A percentile compares a stretch with the other conserved stretches of the same genome.
phyloP scores from a whole-genome alignment of 37 sponge, comb jelly and placozoan species.

The Ephydatia muelleri region DNA sequence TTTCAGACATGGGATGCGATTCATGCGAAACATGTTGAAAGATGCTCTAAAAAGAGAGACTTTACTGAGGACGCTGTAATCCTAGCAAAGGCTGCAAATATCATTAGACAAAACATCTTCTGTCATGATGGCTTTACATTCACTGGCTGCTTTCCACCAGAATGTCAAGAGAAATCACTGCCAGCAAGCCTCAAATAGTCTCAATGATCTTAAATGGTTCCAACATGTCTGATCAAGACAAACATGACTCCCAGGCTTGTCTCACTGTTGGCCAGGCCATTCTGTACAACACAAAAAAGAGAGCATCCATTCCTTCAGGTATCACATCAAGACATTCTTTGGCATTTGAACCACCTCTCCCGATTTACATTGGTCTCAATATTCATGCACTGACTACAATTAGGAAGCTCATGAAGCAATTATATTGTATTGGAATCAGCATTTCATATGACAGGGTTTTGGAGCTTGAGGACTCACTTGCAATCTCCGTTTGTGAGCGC shows the following conservation, averaged over 20 bases:
- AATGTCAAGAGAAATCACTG: slow-evolving; percentile 14
- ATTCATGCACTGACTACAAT: slow-evolving; percentile 25
- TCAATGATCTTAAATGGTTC: slow-evolving; percentile 16
- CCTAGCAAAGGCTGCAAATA: slow-evolving; percentile 34
- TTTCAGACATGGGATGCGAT: background rate
- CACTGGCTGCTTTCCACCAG: slow-evolving; percentile 16
- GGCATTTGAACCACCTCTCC: slow-evolving; percentile 16
- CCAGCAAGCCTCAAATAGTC: slow-evolving; percentile 15
- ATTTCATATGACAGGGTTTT: slow-evolving; percentile 56
- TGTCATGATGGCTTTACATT: slow-evolving; percentile 15
- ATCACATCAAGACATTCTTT: background rate
- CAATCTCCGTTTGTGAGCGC: slow-evolving; percentile 37
- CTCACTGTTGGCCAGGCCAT: slow-evolving; percentile 26
- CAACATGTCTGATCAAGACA: slow-evolving; percentile 42
- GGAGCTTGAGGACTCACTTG: slow-evolving; percentile 43
- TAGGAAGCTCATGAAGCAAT: slow-evolving; percentile 37
- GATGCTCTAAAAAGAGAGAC: slow-evolving; percentile 6
- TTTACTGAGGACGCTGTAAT: slow-evolving; percentile 34
- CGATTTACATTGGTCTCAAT: slow-evolving; percentile 35
- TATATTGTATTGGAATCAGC: slow-evolving; percentile 41
- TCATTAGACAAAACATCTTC: slow-evolving; percentile 23
- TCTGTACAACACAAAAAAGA: slow-evolving; percentile 17
- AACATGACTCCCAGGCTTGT: slow-evolving; percentile 33
- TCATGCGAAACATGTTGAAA: background rate
- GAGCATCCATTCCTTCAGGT: too few relatives aligned